Base-by-base conservation (phyloP, 2,888 invertebrate genomes). In the Noctuana brunneofusca region DNA sequence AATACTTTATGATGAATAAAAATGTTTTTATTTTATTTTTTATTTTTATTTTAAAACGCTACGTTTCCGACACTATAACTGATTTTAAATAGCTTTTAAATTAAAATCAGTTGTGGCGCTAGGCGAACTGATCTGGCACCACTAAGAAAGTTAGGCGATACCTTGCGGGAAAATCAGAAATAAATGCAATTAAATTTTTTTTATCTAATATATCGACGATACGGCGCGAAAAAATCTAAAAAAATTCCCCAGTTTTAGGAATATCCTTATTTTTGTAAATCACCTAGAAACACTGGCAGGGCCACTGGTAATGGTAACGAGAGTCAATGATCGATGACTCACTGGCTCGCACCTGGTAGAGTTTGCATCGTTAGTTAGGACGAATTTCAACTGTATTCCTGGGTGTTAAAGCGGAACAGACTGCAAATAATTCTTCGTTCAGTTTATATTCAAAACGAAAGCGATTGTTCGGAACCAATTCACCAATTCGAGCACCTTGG, bases 301-400 rank as follows among this genome's bases (percentile, higher is more conserved):
- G 55, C 54, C 54, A 59, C 53, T 54, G 35, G 27, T 48, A 52
- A 22, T 20, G 43, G 11, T 14, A 20, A 49, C 58, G 43, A 49
- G 60, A 78, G 78, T 79, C 82, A 81, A 79, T 70, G 80, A 68
- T 76, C 83, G 77, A 74, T 83, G 83, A 83, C 69, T 83, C 81
- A 83, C 71, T 69, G 63, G 46, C 68, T 69, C 68, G 60, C 71
- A 71, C 67, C 69, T 73, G 70, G 72, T 49, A 49, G 46, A 48
- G n/a, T 38, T 41, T 38, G 48, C 22, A 14, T 22, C 22, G 0
- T 12, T 8, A 3, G 12, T 16, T 24, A 16, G 14, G 1, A 35
- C 46, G 18, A 60, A 3, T 32, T 5, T 27, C 35, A n/a, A 38
- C 24, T 38, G 0, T 62, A 49, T 55, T 8, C 1, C 30, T 14